phyloP scores from a whole-genome alignment of 2,797 vertebrate genomes.

The Monodelphis domestica region DNA sequence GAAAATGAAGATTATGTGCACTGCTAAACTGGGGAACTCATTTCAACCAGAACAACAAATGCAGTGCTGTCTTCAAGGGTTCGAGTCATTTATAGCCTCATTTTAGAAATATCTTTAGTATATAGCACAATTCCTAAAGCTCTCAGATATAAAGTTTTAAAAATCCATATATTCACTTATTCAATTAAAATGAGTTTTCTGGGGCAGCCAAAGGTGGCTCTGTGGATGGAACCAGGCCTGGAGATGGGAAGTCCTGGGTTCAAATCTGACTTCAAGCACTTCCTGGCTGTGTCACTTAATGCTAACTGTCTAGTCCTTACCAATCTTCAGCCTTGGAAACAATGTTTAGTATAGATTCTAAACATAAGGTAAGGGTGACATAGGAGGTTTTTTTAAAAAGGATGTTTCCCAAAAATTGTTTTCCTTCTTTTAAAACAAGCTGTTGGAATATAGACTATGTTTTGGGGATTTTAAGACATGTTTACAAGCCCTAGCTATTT shows the following conservation, averaged over 20 bases:
- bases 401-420: slow-evolving; percentile 3
- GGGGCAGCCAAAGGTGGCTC: too few relatives aligned
- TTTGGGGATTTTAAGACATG: background rate
- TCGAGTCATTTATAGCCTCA: background rate
- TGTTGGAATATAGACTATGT: background rate
- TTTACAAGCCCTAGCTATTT: slow-evolving; percentile 7
- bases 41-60: background rate
- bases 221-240: too few relatives aligned
- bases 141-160: background rate
- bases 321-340: too few relatives aligned
- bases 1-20: background rate
- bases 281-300: too few relatives aligned
- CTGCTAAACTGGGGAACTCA: background rate
- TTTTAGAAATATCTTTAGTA: background rate
- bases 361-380: too few relatives aligned
- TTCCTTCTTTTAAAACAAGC: background rate
- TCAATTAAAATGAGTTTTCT: background rate
- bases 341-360: too few relatives aligned
- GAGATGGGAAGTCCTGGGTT: too few relatives aligned
- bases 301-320: too few relatives aligned
- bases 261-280: too few relatives aligned
- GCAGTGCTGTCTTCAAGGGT: background rate
- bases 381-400: too few relatives aligned
- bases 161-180: background rate
- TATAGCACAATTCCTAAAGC: background rate